Evolutionary conservation across 2,797 vertebrate genomes (phyloP), one percentile per base, ranked within the genome.

Genomic region (Paramormyrops hopkinsi): DNA sequence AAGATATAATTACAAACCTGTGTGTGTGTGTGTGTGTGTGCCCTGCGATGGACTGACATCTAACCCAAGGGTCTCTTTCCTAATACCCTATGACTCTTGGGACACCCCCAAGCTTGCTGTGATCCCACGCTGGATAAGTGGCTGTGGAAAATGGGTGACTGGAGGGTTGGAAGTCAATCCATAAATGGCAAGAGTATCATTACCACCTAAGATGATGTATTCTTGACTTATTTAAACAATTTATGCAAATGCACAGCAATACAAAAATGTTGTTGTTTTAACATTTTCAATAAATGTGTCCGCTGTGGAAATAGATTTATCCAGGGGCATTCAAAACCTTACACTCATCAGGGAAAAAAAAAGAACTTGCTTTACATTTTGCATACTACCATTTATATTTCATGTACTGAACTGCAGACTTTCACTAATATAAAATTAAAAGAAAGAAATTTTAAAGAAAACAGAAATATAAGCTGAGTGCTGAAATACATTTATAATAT

Each of bases 401-500:
- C 29, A 37, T 73, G 25, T 29, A 69, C 79, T 44, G 41, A 83
- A 44, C 9, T 83, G 48, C 9, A 86, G 50, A 88, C 51, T 82
- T 48, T 69, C 37, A 69, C 14, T n/a, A 62, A 44, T 46, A 50
- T 29, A 79, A 29, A 76, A 33, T 29, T 25, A 88, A 79, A 29
- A 79, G n/a, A 50, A 29, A 11, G 8, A 8, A 86, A 19, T 46
- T 2, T 83, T 25, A n/a, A 46, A 46, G 76, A 87, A 48, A 89
- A 90, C 83, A 76, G 2, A 1, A 22, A 76, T 89, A 91, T 88
- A 19, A 91, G 83, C 82, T 92, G 82, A 88, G 76, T 87, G 11
- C 83, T 88, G 73, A 89, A 85, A 91, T 33, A 50, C 73, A 88
- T 87, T 44, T 88, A 89, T 37, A 44, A 62, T 79, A 7, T 76